Conservation (phyloP, 2,888 invertebrate genomes). For the Eilema griseolum region DNA sequence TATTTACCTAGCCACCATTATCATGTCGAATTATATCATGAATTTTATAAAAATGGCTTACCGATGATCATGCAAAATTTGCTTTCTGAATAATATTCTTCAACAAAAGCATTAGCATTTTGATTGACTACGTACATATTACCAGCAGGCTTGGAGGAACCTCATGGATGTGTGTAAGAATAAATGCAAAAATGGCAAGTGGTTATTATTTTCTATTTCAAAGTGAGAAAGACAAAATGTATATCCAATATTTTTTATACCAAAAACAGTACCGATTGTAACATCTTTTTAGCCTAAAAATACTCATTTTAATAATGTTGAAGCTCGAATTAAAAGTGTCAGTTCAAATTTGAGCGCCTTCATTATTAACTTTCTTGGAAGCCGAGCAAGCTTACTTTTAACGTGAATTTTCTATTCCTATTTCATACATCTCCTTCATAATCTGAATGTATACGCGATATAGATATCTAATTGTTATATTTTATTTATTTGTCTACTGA, state of each 20-base stretch:
- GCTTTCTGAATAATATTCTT: background rate
- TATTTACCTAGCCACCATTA: conserved; percentile 4
- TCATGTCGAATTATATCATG: background rate
- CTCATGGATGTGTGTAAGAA: background rate
- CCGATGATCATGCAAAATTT: background rate
- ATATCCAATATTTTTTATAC: background rate
- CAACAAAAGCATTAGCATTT: conserved; percentile 4
- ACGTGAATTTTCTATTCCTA: background rate
- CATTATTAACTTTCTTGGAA: conserved; percentile 2
- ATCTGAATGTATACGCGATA: background rate
- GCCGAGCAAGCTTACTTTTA: background rate
- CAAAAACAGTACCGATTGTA: background rate
- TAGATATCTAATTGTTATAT: background rate
- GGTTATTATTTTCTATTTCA: background rate
- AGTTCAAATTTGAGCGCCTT: background rate
- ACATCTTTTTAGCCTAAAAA: background rate
- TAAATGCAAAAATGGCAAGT: background rate
- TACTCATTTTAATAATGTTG: background rate
- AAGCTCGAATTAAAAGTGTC: background rate
- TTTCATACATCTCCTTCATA: too few relatives aligned
- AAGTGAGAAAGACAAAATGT: background rate
- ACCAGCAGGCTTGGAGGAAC: background rate
- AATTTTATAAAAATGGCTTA: conserved; percentile 1
- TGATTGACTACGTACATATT: background rate
- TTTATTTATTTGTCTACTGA: background rate